Base-by-base conservation (phyloP, 1,140 invertebrate genomes). In the Tetragnatha versicolor region DNA sequence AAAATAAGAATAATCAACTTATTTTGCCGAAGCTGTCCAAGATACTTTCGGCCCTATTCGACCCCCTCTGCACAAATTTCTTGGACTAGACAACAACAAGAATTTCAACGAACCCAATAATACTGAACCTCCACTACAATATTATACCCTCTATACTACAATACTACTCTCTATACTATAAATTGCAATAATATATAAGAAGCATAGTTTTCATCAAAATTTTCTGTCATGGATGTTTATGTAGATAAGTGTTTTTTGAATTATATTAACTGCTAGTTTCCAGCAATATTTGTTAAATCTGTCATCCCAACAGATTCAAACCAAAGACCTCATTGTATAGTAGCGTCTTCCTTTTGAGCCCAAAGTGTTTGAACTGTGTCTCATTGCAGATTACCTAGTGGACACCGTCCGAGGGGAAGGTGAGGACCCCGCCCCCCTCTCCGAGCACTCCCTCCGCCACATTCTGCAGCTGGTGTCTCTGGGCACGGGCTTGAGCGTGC, bases 401-500 rank as follows among this genome's bases (percentile, higher is more conserved):
- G 72, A 63, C 12, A 17, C 29, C 10, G 6, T 42, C 20, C 55
- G 72, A n/a, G n/a, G n/a, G n/a, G n/a, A n/a, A n/a, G n/a, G n/a
- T n/a, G 72, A 63, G 35, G 27, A 27, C 2, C 42, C 72, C 3
- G 17, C 75, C 5, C 14, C 47, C 0, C 45, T 77, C 61, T 68
- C 75, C 7, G 75, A 77, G 7, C 66, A 45, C 63, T 55, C 61
- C 4, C 33, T 77, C 66, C 75, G 75, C 42, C 75, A 77, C 39
- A 79, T 79, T 42, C 37, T 70, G 55, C 65, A 79, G 39, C 42
- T 79, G 39, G 45, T 79, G 7, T 61, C 65, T 20, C 17, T 79
- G 58, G 77, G 77, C 22, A 79, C 77, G 47, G 77, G 77, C 29
- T 55, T 79, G 35, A 51, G 49, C 3, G 63, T 79, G 12, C 68